phyloP scores from a whole-genome alignment of 2,113 vertebrate genomes.

The Pedetes capensis region DNA sequence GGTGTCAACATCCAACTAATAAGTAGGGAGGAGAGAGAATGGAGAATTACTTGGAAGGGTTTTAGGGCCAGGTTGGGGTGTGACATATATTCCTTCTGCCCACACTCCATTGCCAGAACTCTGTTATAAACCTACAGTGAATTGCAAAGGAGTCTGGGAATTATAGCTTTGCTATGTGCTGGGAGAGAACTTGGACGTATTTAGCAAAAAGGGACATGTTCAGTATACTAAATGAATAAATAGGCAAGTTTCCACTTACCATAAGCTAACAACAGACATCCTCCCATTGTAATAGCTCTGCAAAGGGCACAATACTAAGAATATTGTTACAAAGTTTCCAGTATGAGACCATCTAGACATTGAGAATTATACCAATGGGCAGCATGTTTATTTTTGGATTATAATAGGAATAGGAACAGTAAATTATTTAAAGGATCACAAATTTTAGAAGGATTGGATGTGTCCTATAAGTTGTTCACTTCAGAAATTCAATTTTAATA shows the following conservation, averaged over 20 bases:
- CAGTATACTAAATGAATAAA: background rate
- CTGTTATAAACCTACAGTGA: background rate
- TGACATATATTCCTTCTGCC: background rate
- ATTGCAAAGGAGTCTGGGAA: background rate
- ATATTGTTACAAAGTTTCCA: background rate
- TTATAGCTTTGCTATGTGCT: background rate
- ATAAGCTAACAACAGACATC: background rate
- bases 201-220: background rate
- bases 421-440: background rate
- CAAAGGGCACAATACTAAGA: background rate
- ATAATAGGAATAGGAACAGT: background rate
- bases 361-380: background rate
- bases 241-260: background rate
- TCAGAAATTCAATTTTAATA: constrained; percentile 24
- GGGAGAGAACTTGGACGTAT: background rate
- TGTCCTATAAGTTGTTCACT: background rate
- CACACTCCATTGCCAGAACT: background rate
- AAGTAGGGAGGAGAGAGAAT: background rate
- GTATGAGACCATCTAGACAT: background rate
- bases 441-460: background rate
- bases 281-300: background rate
- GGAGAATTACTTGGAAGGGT: background rate
- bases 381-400: background rate
- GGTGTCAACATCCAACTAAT: background rate
- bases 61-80: background rate